Base-by-base conservation (phyloP, 2,797 vertebrate species). In the Merluccius polli region DNA sequence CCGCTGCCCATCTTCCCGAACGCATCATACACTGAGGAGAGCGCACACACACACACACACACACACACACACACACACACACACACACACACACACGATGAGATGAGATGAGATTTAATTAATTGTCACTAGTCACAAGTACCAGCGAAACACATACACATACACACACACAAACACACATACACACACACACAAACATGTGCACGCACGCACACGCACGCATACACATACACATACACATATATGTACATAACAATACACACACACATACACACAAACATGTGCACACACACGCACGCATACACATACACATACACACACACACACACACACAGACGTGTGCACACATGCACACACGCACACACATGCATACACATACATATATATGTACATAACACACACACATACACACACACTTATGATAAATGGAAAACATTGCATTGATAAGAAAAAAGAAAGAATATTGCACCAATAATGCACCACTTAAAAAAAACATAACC, bases 1-100 rank as follows among this genome's bases (percentile, higher is more conserved):
- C 93, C 93, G 82, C 95, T 96, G 3, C 94, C 93, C 73, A 93
- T 85, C 87, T 96, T 96, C 73, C 95, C 95, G 48, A 92, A 89
- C 0, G 95, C 90, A 87, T 96, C 95, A 48, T 95, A 96, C 95
- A 95, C 95, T 96, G 84, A 69, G 78, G 79, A 69, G 24, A 73
- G 27, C 74, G n/a, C 36, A 77, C 44, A 78, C 29, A 65, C 4
- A 13, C 31, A 74, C n/a, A 65, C 63, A 72, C 68, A 59, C 16
- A 67, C 31, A 71, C 6, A 52, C 27, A 29, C 32, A 71, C 41
- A 36, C 27, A 77, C 72, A 81, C 30, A 75, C 15, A 80, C 24
- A 70, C 48, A 73, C 31, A 32, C 33, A 75, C 41, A 81, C 11
- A 67, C 3, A 27, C 24, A 77, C 27, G n/a, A n/a, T n/a, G n/a